These are phyloP conservation scores for Nycticebus coucang DNA, from an alignment of 2,113 vertebrate genomes.

Conservation along the genomic window DNA sequence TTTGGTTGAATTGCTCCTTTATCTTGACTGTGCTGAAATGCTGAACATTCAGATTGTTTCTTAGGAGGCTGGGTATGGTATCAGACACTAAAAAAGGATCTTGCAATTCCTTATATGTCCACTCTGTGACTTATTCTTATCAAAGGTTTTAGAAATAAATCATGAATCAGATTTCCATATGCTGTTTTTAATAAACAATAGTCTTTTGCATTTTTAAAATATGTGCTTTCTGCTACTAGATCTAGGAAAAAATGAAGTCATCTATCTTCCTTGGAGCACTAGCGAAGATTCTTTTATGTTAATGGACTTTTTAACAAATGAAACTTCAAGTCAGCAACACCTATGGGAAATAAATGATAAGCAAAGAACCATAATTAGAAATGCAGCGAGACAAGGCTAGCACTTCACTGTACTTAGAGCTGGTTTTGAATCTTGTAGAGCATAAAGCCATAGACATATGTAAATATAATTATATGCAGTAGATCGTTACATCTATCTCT, in stretches of 20 bases:
- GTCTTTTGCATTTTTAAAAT: conserved; percentile 50
- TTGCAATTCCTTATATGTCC: neutral
- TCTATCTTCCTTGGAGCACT: conserved; percentile 16
- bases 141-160: conserved; percentile 45
- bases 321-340: conserved; percentile 44
- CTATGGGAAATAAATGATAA: conserved; percentile 54
- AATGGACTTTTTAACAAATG: conserved; percentile 61
- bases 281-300: conserved; percentile 53
- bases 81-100: neutral
- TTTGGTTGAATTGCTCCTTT: neutral
- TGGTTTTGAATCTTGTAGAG: neutral
- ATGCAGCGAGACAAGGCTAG: neutral
- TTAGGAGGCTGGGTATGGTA: neutral
- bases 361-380: conserved; percentile 2
- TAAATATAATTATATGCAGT: neutral
- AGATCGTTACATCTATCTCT: neutral
- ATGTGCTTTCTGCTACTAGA: neutral
- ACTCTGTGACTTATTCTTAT: conserved; percentile 19
- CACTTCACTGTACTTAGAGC: neutral
- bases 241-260: conserved; percentile 49
- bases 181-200: conserved; percentile 44
- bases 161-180: neutral
- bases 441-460: neutral
- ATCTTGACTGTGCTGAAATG: neutral
- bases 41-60: conserved; percentile 1